Percentiles rank a stretch among this genome's conserved stretches.
phyloP scores from a whole-genome alignment of 2,113 vertebrate genomes.

The Cynoglossus semilaevis region DNA sequence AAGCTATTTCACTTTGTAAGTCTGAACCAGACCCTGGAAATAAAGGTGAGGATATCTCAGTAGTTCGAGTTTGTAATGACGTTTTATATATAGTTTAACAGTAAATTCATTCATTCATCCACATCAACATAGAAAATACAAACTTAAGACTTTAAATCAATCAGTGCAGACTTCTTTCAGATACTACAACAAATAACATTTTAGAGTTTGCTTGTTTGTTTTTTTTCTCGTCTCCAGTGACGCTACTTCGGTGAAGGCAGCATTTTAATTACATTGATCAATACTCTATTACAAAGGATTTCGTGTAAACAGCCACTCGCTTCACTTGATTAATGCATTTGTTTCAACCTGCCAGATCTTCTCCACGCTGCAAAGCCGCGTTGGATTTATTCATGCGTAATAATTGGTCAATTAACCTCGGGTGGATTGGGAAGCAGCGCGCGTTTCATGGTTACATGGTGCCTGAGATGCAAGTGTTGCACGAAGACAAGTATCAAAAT shows the following conservation, averaged over 20 bases:
- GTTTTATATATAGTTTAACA: too few relatives aligned
- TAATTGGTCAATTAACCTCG: slow-evolving; percentile 28
- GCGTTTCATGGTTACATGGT: slow-evolving; percentile 8
- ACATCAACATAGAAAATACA: too few relatives aligned
- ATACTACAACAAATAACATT: too few relatives aligned
- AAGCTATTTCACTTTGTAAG: slow-evolving; percentile 17
- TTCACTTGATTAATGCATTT: slow-evolving; percentile 14
- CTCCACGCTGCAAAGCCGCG: slow-evolving; percentile 5
- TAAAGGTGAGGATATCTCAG: slow-evolving; percentile 20
- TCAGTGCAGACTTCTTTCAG: too few relatives aligned
- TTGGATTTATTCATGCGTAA: slow-evolving; percentile 16
- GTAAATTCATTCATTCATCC: too few relatives aligned
- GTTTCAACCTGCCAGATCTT: slow-evolving; percentile 15
- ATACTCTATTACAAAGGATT: slow-evolving; percentile 46
- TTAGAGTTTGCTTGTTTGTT: too few relatives aligned
- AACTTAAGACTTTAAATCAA: too few relatives aligned
- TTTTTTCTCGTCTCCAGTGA: slow-evolving; percentile 7
- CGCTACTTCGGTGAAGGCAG: slow-evolving; percentile 36
- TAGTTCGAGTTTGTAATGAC: not conserved
- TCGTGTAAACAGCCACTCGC: slow-evolving; percentile 13
- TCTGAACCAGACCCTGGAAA: slow-evolving; percentile 27
- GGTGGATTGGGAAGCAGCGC: slow-evolving; percentile 10
- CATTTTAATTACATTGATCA: slow-evolving; percentile 57
- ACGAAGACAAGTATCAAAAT: not conserved
- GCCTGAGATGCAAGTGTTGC: slow-evolving; percentile 22